Conservation (phyloP, 2,113 vertebrate species). For the Odobenus rosmarus region DNA sequence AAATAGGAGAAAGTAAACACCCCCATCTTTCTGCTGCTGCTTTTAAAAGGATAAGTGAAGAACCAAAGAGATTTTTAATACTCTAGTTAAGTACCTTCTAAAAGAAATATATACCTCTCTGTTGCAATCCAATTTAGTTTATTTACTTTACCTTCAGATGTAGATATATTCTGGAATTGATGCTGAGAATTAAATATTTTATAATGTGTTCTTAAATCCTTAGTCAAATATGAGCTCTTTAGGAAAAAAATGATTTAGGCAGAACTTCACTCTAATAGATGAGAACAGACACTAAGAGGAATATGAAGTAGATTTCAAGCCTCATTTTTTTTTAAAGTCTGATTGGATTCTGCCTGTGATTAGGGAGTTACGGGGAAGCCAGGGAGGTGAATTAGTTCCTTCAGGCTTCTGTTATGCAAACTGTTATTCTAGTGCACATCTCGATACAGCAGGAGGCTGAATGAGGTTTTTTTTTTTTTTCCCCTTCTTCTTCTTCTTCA, state of each 20-base stretch:
- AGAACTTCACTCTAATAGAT: slow-evolving; percentile 20
- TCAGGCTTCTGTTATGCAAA: slow-evolving; percentile 29
- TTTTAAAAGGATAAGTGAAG: slow-evolving; percentile 16
- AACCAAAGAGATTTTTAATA: slow-evolving; percentile 34
- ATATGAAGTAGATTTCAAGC: slow-evolving; percentile 48
- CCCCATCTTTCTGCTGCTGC: neutral
- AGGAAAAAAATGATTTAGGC: slow-evolving; percentile 25
- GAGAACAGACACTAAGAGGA: slow-evolving; percentile 24
- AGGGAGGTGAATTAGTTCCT: slow-evolving; percentile 44
- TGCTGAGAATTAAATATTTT: slow-evolving; percentile 43
- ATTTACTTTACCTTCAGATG: slow-evolving; percentile 45
- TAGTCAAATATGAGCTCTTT: slow-evolving; percentile 61
- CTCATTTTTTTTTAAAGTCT: slow-evolving; percentile 60
- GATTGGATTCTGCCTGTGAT: slow-evolving; percentile 28
- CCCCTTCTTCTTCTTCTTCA: neutral
- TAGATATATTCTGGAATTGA: slow-evolving; percentile 25
- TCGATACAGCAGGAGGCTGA: slow-evolving; percentile 18
- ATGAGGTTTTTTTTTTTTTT: neutral
- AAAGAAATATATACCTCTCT: slow-evolving; percentile 38
- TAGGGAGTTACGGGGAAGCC: neutral
- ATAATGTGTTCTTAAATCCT: slow-evolving; percentile 53
- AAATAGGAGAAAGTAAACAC: slow-evolving; percentile 54
- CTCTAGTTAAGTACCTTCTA: slow-evolving; percentile 37
- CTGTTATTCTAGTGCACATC: neutral
- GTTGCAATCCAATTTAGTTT: slow-evolving; percentile 56